These are phyloP conservation scores for Sanderia malayensis DNA, from an alignment of 30 jellyfish, hydroid and myxozoan species.

Conservation along the genomic window DNA sequence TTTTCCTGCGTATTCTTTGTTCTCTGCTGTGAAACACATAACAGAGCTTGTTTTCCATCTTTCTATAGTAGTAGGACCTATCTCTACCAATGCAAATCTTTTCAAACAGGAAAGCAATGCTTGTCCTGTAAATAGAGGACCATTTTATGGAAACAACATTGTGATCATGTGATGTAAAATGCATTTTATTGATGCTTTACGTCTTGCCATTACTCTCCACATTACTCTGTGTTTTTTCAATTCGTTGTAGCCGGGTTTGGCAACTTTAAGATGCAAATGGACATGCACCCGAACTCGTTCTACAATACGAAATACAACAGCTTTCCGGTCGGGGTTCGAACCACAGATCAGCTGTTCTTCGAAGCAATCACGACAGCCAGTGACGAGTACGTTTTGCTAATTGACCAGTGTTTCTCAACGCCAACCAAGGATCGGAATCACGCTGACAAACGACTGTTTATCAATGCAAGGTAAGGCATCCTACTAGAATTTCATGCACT, in stretches of 20 bases:
- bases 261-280: slow-evolving; percentile 10
- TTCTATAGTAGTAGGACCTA: too few relatives aligned
- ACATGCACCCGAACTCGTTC: slow-evolving; percentile 11
- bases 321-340: slow-evolving; percentile 31
- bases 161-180: too few relatives aligned
- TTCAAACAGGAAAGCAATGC: too few relatives aligned
- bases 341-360: slow-evolving; percentile 27
- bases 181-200: too few relatives aligned
- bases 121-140: too few relatives aligned
- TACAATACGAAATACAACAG: slow-evolving; percentile 11
- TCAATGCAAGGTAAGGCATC: slow-evolving; percentile 38
- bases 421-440: slow-evolving; percentile 36
- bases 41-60: too few relatives aligned
- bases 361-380: slow-evolving; percentile 46
- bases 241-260: slow-evolving; percentile 47
- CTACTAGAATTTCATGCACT: too few relatives aligned
- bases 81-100: too few relatives aligned
- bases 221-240: background rate
- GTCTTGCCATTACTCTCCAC: too few relatives aligned
- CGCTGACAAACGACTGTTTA: slow-evolving; percentile 11
- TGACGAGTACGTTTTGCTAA: slow-evolving; percentile 4
- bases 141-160: too few relatives aligned
- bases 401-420: slow-evolving; percentile 41
- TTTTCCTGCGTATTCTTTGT: too few relatives aligned
- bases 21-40: too few relatives aligned